phyloP scores from a whole-genome alignment of 1,140 invertebrate species.

The Leguminivora glycinivorella region DNA sequence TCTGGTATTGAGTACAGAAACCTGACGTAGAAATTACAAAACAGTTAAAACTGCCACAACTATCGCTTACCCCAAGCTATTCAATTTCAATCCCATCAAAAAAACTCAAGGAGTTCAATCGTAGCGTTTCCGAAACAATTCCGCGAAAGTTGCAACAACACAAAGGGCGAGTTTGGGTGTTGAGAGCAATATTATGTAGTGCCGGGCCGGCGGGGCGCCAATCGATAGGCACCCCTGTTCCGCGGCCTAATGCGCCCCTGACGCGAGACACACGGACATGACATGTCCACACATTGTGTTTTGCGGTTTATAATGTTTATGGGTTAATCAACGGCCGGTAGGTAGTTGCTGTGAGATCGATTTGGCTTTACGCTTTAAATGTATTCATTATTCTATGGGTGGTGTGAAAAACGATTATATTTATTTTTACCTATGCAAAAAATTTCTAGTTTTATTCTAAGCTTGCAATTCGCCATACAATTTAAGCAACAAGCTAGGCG shows the following conservation, averaged over 20 bases:
- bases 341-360: background rate
- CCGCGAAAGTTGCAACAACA: conserved; percentile 55
- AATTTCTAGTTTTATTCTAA: too few species aligned
- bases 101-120: conserved; percentile 16
- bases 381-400: too few species aligned
- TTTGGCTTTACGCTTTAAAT: too few species aligned
- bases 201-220: conserved; percentile 50
- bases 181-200: conserved; percentile 60
- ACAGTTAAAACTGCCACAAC: background rate
- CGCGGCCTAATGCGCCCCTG: conserved; percentile 68
- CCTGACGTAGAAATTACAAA: background rate
- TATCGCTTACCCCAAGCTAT: background rate
- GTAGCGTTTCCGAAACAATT: conserved; percentile 22
- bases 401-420: too few species aligned
- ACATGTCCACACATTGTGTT: too few species aligned
- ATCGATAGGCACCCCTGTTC: conserved; percentile 70
- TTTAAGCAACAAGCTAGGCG: too few species aligned
- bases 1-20: too few species aligned
- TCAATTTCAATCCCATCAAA: conserved; percentile 6
- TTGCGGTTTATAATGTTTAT: background rate
- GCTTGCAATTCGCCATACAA: too few species aligned
- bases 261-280: conserved; percentile 34
- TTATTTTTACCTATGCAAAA: too few species aligned
- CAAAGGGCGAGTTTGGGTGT: conserved; percentile 54
- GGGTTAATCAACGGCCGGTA: conserved; percentile 1